Base-by-base conservation (phyloP, 2,113 vertebrate species). In the Dicaeum eximium region DNA sequence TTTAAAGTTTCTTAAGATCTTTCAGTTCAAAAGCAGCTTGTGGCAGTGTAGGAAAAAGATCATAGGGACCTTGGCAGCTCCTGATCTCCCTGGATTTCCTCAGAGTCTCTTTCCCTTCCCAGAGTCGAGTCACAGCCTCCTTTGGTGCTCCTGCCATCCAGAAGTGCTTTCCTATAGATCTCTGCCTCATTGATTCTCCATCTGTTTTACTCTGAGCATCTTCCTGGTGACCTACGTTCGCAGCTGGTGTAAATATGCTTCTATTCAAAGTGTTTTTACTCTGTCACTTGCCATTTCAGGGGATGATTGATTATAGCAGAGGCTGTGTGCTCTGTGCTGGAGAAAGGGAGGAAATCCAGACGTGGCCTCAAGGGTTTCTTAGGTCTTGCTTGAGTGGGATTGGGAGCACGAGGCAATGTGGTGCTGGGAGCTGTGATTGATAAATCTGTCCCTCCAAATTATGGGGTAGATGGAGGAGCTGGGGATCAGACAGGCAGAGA, bases 101-200 rank as follows among this genome's bases (percentile, higher is more conserved):
- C 2, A 1, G 54, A 22, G 15, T 9, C 4, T 74, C 12, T 62
- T 13, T 72, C 48, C 28, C 19, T 82, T 81, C 58, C 71, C 3
- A 33, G 66, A 95, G 28, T 78, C 37, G 53, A 83, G 51, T 40
- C 60, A 37, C 56, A 93, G 64, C 47, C 3, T 7, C 2, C 42
- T 62, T 48, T 77, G 61, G 78, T 62, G 64, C 61, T 92, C 74
- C 89, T 95, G 73, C 53, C 50, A 92, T 88, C 48, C 58, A 75
- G 57, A 87, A 93, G 40, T 51, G 70, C 56, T 78, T 95, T 90
- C 80, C 93, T 83, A 25, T 33, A 73, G 51, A 38, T 67, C 90
- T 92, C 67, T 67, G 95, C 93, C 82, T 96, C 96, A 95, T 93
- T 96, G 95, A 24, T 80, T 94, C 64, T 94, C 95, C 94, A 96